phyloP scores from a whole-genome alignment of 2,113 vertebrate species.

The Eudyptes chrysolophus region DNA sequence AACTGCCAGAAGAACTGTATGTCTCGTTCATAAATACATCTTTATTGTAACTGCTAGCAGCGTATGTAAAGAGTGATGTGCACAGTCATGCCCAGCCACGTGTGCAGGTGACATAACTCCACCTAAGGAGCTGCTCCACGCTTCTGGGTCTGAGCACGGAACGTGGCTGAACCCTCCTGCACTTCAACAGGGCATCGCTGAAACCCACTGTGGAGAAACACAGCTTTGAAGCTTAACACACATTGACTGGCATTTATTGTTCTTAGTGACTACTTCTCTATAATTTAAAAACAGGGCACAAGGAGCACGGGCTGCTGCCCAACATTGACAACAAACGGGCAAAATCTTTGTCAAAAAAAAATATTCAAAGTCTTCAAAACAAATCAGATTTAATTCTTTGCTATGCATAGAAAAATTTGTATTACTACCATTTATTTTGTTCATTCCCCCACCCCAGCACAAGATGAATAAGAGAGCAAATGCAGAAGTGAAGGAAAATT shows the following conservation, averaged over 20 bases:
- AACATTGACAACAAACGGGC: rapidly evolving
- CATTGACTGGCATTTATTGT: too few species aligned
- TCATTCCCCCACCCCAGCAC: background rate
- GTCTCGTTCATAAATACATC: background rate
- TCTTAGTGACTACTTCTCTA: background rate
- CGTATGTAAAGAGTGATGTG: rapidly evolving
- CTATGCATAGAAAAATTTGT: rapidly evolving
- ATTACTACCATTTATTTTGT: background rate
- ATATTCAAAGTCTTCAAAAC: too few species aligned
- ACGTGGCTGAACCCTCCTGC: background rate
- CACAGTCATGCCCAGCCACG: rapidly evolving
- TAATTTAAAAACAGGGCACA: too few species aligned
- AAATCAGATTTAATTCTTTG: background rate
- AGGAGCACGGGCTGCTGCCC: background rate
- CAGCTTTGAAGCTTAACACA: too few species aligned
- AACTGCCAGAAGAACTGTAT: background rate
- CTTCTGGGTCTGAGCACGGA: background rate
- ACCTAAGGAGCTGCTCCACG: background rate
- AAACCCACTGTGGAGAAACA: rapidly evolving
- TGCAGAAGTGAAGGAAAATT: background rate
- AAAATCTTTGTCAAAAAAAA: background rate
- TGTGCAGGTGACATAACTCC: background rate
- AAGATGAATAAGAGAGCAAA: background rate
- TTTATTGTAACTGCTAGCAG: rapidly evolving
- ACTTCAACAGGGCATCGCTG: background rate